phyloP scores from a whole-genome alignment of 2,797 vertebrate genomes.

The Myripristis jacobus region DNA sequence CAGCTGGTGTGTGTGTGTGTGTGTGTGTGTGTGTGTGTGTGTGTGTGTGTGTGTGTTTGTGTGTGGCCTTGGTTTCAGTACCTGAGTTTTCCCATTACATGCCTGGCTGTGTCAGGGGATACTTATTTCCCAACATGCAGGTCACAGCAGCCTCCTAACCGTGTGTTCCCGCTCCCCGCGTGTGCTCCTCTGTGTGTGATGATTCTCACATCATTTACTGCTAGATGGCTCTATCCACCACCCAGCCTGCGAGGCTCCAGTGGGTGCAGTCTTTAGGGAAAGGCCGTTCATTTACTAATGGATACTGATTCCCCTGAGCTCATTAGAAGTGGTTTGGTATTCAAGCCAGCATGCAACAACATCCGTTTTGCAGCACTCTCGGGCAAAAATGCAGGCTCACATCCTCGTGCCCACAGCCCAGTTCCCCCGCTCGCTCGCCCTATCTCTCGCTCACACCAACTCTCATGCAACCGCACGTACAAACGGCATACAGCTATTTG shows the following conservation, averaged over 20 bases:
- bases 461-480: neutral
- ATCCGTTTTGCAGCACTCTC: constrained; percentile 54
- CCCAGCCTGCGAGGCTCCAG: constrained; percentile 26
- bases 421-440: constrained; percentile 16
- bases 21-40: neutral
- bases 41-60: neutral
- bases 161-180: neutral
- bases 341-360: constrained; percentile 45
- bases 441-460: constrained; percentile 14
- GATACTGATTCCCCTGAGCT: constrained; percentile 44
- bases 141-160: constrained; percentile 31
- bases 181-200: constrained; percentile 43
- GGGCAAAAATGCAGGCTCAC: constrained; percentile 25
- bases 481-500: constrained; percentile 39
- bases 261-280: constrained; percentile 40
- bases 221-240: constrained; percentile 60
- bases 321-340: constrained; percentile 49
- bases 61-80: constrained; percentile 39
- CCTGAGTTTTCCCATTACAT: constrained; percentile 68
- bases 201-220: constrained; percentile 54
- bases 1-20: too few relatives aligned
- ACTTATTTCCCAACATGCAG: constrained; percentile 59
- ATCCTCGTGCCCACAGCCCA: constrained; percentile 16
- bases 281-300: constrained; percentile 45
- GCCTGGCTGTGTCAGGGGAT: constrained; percentile 62